These are phyloP conservation scores for Sebastes wilsoni DNA, from an alignment of 2,797 vertebrate species.

Conservation along the genomic window DNA sequence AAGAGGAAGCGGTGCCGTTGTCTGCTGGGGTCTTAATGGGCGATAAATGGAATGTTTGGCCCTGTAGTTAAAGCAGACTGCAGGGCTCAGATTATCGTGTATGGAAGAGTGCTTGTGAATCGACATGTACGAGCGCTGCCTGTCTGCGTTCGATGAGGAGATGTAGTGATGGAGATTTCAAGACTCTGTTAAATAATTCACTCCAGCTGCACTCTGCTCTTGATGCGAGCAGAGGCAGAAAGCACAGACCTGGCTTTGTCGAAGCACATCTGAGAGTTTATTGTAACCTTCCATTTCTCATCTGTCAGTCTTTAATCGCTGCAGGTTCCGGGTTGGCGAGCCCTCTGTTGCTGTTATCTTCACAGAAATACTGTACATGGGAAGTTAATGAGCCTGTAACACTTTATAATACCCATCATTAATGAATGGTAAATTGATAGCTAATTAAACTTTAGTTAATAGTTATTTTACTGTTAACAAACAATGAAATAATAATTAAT, in stretches of 20 bases:
- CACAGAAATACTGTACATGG: conserved; percentile 1
- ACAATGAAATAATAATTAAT: too few relatives aligned
- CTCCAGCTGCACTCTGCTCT: conserved; percentile 58
- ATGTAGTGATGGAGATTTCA: conserved; percentile 67
- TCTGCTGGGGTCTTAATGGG: conserved; percentile 61
- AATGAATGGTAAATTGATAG: too few relatives aligned
- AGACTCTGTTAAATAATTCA: conserved; percentile 78
- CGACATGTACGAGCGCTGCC: neutral
- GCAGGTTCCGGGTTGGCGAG: neutral
- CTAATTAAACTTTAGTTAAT: too few relatives aligned
- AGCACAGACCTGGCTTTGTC: conserved; percentile 46
- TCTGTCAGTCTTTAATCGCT: conserved; percentile 50
- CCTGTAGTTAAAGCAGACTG: conserved; percentile 36
- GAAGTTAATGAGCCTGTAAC: neutral
- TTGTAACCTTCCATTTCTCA: conserved; percentile 50
- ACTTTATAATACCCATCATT: too few relatives aligned
- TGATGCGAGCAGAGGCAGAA: conserved; percentile 43
- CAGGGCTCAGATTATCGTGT: conserved; percentile 38
- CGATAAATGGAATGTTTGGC: conserved; percentile 67
- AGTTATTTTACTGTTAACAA: too few relatives aligned
- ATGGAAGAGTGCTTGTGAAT: neutral
- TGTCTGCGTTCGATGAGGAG: conserved; percentile 43
- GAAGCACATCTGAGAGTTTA: conserved; percentile 34
- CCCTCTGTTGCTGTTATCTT: conserved; percentile 6
- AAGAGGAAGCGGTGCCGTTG: conserved; percentile 18